Evolutionary conservation across 2,888 invertebrate genomes (phyloP).

Genomic region (Rhimphoctona megacephalus): DNA sequence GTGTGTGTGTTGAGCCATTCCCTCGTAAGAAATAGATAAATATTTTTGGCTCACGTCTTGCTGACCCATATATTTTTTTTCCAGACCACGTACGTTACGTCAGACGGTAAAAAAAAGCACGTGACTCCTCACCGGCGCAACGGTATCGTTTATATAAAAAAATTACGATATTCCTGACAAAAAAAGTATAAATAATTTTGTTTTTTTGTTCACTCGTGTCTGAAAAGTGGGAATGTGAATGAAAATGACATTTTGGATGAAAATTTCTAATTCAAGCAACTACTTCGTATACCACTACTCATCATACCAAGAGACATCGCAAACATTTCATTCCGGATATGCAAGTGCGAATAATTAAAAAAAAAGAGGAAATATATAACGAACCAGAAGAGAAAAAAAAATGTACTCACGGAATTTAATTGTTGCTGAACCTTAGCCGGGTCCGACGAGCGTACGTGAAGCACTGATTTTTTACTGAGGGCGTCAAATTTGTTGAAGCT

Average conservation of each 20-base stretch:
- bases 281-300: background rate
- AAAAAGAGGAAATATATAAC: background rate
- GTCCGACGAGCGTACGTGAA: slow-evolving; percentile 89
- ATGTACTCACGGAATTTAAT: slow-evolving; percentile 87
- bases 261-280: background rate
- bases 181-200: background rate
- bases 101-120: slow-evolving; percentile 15
- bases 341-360: background rate
- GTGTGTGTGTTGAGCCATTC: slow-evolving; percentile 21
- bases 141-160: background rate
- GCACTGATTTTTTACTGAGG: slow-evolving; percentile 88
- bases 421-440: slow-evolving; percentile 89
- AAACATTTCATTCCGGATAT: background rate
- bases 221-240: background rate
- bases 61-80: slow-evolving; percentile 61
- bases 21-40: slow-evolving; percentile 59
- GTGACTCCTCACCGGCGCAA: slow-evolving; percentile 6
- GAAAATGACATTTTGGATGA: background rate
- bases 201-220: background rate
- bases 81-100: slow-evolving; percentile 41
- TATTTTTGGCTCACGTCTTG: slow-evolving; percentile 64
- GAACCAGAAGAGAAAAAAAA: background rate
- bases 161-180: background rate
- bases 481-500: slow-evolving; percentile 92
- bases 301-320: background rate